These are phyloP conservation scores for Mercenaria mercenaria DNA, from an alignment of 1,140 invertebrate species.

Conservation along the genomic window DNA sequence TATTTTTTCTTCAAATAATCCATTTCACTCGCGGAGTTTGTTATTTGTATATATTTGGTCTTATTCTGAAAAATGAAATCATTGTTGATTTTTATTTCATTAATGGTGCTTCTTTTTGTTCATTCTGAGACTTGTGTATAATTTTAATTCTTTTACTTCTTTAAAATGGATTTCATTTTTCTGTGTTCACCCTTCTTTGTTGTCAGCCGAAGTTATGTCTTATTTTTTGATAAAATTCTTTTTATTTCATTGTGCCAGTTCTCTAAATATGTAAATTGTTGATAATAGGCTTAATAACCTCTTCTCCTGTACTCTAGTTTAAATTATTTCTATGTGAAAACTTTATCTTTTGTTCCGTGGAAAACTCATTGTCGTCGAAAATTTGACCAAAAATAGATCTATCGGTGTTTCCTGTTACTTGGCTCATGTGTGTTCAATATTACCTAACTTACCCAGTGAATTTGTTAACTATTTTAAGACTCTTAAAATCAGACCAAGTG, in stretches of 20 bases:
- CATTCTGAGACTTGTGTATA: constrained; percentile 21
- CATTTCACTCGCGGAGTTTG: constrained; percentile 1
- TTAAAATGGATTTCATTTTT: constrained; percentile 30
- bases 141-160: constrained; percentile 31
- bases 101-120: constrained; percentile 45
- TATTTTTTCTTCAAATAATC: background rate
- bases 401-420: background rate
- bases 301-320: background rate
- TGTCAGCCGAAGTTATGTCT: constrained; percentile 32
- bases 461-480: too few species aligned
- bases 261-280: constrained; percentile 5
- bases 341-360: constrained; percentile 41
- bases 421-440: too few species aligned
- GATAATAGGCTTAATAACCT: background rate
- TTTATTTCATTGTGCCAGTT: constrained; percentile 38
- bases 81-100: constrained; percentile 18
- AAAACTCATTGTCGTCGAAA: constrained; percentile 16
- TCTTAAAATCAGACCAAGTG: too few species aligned
- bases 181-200: constrained; percentile 41
- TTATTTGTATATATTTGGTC: constrained; percentile 43
- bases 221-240: constrained; percentile 31
- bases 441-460: too few species aligned
- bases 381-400: background rate
- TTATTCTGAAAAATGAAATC: background rate
- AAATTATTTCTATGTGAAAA: background rate